Evolutionary conservation across 2,797 vertebrate genomes (phyloP), one percentile per base, ranked within the genome.

Genomic region (Fratercula arctica): DNA sequence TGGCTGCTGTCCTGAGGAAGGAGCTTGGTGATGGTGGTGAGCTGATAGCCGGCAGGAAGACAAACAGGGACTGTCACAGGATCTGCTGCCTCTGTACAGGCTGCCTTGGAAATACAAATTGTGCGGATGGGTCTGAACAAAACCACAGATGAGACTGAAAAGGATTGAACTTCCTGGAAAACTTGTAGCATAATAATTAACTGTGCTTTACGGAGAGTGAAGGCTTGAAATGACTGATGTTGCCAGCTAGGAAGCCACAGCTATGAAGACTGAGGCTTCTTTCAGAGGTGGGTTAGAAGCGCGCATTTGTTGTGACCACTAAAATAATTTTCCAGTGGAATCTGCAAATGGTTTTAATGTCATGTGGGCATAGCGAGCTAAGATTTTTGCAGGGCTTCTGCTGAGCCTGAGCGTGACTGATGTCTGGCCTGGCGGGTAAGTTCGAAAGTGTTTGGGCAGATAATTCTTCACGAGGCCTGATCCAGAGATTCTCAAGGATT

Each of bases 331-430:
- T 91, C 13, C 39, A 33, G 53, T 46, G 89, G 57, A 50, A 69
- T 75, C 46, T 76, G 51, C 64, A 60, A 48, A 87, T 33, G 41
- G 13, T 33, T 84, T 87, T 79, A 64, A 25, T 39, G 68, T 50
- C n/a, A 20, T 0, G 0, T 45, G 45, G 39, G 11, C 4, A 0
- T 70, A 84, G n/a, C 13, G 63, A 70, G 53, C 15, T 48, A 43
- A 20, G 16, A 31, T 16, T 84, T 87, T 75, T 60, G 68, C 56
- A 39, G 69, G n/a, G 21, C 23, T 74, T 75, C 57, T 70, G 39
- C 39, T 87, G 57, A 87, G 31, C 56, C 54, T n/a, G 41, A 74
- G n/a, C 20, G 2, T 31, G 28, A 48, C 39, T 60, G 39, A n/a
- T 54, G 20, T 33, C 56, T 75, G 61, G 68, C 26, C n/a, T 59